Evolutionary conservation across 2,113 vertebrate genomes (phyloP), one percentile per base, ranked within the genome.

Genomic region (Forbesichthys papilliferus): DNA sequence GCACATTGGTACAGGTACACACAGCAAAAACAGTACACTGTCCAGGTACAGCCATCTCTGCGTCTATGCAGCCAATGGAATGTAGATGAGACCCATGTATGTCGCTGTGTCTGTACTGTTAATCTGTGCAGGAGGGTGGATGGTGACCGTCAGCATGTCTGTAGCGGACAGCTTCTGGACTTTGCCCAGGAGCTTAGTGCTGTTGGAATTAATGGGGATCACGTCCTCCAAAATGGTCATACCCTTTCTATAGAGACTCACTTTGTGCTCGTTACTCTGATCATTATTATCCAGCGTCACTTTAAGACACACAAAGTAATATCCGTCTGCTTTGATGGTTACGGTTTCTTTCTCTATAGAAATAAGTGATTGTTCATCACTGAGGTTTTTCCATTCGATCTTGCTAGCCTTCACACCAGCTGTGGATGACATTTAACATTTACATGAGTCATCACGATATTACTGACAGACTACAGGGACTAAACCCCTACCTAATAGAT

Each of bases 291-390:
- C 0, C 11, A 52, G 66, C 12, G 83, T 80, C 68, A 91, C 73
- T 49, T 78, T 83, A 16, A 91, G 80, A 74, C 48, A 87, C 9
- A 92, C n/a, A 46, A 89, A 87, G 78, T 83, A 91, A 14, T 60
- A 59, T 20, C 88, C 91, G 1, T 85, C 81, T n/a, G 36, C 0
- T 0, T 0, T 10, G 7, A 65, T 20, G 4, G 3, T 47, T 27
- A 80, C 11, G 0, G 0, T 3, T 13, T 18, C 47, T 0, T 3
- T 9, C 11, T 0, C 48, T 47, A 47, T 1, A 14, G 27, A 18
- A 33, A 83, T 0, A 10, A 76, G 16, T 1, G 48, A 3, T 62
- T 0, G 1, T 14, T 0, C 0, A 0, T 3, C 4, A 47, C 1
- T 0, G 27, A 27, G 27, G 27, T 1, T 7, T 27, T 10, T 0